Evolutionary conservation across 2,888 invertebrate genomes (phyloP).

Genomic region (Campopleginae sp.): DNA sequence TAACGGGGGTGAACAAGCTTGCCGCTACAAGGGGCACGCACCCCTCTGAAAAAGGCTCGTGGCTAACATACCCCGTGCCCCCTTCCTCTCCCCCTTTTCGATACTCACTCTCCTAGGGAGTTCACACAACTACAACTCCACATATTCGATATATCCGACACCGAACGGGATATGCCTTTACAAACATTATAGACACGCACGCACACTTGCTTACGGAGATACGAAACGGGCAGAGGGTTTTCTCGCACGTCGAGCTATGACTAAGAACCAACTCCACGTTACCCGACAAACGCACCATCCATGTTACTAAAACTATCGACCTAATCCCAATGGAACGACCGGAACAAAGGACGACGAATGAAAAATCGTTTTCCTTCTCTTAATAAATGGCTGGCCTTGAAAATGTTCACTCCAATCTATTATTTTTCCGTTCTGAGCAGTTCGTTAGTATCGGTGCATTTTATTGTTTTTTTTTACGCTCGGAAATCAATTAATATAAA

Average conservation of each 20-base stretch:
- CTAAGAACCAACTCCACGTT: constrained; percentile 76
- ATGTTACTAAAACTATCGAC: constrained; percentile 53
- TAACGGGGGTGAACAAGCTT: constrained; percentile 65
- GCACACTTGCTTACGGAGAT: constrained; percentile 34
- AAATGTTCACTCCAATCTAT: not conserved
- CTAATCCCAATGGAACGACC: not conserved
- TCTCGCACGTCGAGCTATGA: constrained; percentile 72
- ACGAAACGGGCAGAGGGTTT: constrained; percentile 38
- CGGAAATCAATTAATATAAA: not conserved
- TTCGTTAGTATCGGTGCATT: not conserved
- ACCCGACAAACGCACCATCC: constrained; percentile 69
- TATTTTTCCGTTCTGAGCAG: not conserved
- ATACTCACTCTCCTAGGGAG: constrained; percentile 43
- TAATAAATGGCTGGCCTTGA: not conserved
- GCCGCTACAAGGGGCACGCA: constrained; percentile 78
- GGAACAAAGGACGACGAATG: not conserved
- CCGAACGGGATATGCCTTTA: constrained; percentile 71
- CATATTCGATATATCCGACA: constrained; percentile 77
- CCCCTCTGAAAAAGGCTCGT: constrained; percentile 75
- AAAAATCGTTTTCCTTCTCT: not conserved
- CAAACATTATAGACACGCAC: constrained; percentile 35
- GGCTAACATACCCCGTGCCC: constrained; percentile 67
- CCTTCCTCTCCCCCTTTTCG: constrained; percentile 62
- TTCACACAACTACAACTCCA: constrained; percentile 52
- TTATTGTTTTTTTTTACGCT: not conserved